Evolutionary conservation across 2,888 invertebrate species (phyloP), one percentile per base, ranked within the genome.

Genomic region (Lasioglossum morio): DNA sequence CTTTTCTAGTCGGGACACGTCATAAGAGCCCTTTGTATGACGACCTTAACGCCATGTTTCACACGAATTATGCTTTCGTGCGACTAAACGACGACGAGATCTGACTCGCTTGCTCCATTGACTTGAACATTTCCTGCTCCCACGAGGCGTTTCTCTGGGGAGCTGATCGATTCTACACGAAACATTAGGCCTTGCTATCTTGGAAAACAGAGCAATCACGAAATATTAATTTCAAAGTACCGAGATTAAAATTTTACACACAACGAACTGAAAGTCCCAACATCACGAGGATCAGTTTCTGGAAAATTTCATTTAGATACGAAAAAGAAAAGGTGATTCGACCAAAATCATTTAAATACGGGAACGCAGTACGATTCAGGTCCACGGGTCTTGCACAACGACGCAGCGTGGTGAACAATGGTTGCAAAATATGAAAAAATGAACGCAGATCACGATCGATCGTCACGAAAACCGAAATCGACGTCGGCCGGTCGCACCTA

Each of bases 21-120:
- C 73, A 77, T 79, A 77, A 66, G 37, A 85, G 75, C 83, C 81
- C 79, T 87, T 63, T 89, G 89, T 69, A 75, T 70, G 70, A 73
- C n/a, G 77, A 80, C 69, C 60, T 57, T 70, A 43, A 66, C 78
- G 73, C 72, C 72, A 81, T 34, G 46, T 74, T 80, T 80, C 79
- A 34, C 75, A 57, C 78, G 53, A 83, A 82, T 83, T 83, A 84
- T 70, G 43, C 69, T 77, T 77, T 66, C 76, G 53, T 63, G 75
- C 76, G 72, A 66, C 63, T 2, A 10, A 19, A 34, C 66, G 34
- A 27, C 60, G 4, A 60, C n/a, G 30, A 66, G 16, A 66, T 14
- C 72, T 40, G 27, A 53, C 23, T n/a, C 23, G 14, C 14, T n/a
- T 27, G 57, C 10, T 57, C 57, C 57, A 81, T 57, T 82, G 74